Conservation (phyloP, 2,888 invertebrate genomes). For the Argyra leucocephala region DNA sequence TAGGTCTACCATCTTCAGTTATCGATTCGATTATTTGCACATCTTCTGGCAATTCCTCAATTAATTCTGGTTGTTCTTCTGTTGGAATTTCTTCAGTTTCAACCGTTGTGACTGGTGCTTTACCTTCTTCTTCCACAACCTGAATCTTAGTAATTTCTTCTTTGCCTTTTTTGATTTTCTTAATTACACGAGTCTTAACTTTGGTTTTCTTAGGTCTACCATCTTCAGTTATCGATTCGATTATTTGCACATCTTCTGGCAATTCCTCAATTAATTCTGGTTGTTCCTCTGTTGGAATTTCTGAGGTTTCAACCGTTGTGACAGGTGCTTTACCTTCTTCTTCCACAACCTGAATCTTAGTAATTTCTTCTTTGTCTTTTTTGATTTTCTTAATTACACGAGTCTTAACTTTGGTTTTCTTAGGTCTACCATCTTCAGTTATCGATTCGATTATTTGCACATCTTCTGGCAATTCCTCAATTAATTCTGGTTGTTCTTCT, state of each 20-base stretch:
- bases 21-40: slow-evolving; percentile 38
- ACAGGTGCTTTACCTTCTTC: slow-evolving; percentile 35
- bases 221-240: slow-evolving; percentile 13
- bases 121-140: slow-evolving; percentile 30
- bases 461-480: slow-evolving; percentile 27
- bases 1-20: slow-evolving; percentile 27
- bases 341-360: slow-evolving; percentile 31
- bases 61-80: slow-evolving; percentile 25
- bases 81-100: slow-evolving; percentile 18
- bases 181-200: slow-evolving; percentile 29
- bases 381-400: slow-evolving; percentile 33
- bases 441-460: slow-evolving; percentile 26
- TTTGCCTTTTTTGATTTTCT: slow-evolving; percentile 26
- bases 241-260: slow-evolving; percentile 30
- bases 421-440: slow-evolving; percentile 30
- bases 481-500: slow-evolving; percentile 22
- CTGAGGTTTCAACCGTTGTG: slow-evolving; percentile 31
- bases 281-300: slow-evolving; percentile 26
- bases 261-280: slow-evolving; percentile 29
- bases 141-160: slow-evolving; percentile 29
- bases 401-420: slow-evolving; percentile 33
- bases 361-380: slow-evolving; percentile 30
- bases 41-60: slow-evolving; percentile 25
- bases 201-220: slow-evolving; percentile 28
- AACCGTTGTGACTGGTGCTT: slow-evolving; percentile 32